Evolutionary conservation across 1,140 invertebrate species (phyloP), one percentile per base, ranked within the genome.

Genomic region (Cataglyphis hispanica): DNA sequence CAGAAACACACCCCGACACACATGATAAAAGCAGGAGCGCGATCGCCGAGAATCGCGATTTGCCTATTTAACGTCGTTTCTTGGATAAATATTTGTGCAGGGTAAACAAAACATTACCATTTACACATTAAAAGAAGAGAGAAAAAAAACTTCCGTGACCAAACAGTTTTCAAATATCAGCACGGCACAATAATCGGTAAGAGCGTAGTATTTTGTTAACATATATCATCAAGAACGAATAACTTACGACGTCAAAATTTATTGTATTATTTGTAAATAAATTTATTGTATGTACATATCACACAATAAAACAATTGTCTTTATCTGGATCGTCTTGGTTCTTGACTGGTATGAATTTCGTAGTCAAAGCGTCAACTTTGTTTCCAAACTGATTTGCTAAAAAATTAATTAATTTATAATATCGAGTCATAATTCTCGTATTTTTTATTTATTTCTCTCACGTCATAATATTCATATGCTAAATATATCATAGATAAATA

Each of bases 221-320:
- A 81, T 85, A 92, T 90, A 90, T 88, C 91, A 91, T 88, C 89
- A 89, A 87, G 78, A 86, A 86, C 83, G 86, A 89, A 85, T 87
- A 91, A 87, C 77, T 87, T 87, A 91, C 87, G 87, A 78, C 87
- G 87, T 91, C 90, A 87, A 90, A 90, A 86, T 90, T 92, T 86
- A 91, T 85, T 91, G 86, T 90, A 87, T 90, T 90, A 90, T 92
- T 93, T 94, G 93, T 94, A 94, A 94, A 94, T 93, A 94, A 93
- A 93, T 91, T 93, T 83, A 93, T 92, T 94, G 93, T 94, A 94
- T 93, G 93, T 94, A 94, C 93, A 94, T 94, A 94, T 94, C 93
- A 50, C 46, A 50, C 46, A 94, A 94, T 94, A 94, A 94, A 94
- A 92, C 87, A 66, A 94, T 93, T 93, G 92, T 94, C 93, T 90